phyloP scores from a whole-genome alignment of 1,140 invertebrate genomes.

The Cephus cinctus region DNA sequence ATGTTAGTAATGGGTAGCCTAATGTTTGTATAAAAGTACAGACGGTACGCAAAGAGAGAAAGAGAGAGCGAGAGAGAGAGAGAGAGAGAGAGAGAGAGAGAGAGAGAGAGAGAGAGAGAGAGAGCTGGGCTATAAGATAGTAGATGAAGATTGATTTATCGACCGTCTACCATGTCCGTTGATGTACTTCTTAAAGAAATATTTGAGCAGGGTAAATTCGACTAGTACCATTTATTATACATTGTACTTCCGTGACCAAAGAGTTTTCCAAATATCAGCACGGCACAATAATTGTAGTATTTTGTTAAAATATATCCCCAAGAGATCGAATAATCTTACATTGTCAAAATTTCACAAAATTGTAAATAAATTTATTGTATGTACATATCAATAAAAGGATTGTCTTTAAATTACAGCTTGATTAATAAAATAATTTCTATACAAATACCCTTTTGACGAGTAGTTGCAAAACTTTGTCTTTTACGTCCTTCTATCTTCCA shows the following conservation, averaged over 20 bases:
- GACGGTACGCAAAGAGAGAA: neutral
- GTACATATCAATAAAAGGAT: conserved; percentile 54
- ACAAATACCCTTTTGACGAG: neutral
- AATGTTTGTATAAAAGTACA: conserved; percentile 36
- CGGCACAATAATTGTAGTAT: conserved; percentile 46
- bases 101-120: neutral
- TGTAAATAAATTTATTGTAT: conserved; percentile 53
- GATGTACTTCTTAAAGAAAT: too few relatives aligned
- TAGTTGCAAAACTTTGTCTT: too few relatives aligned
- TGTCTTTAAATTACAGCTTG: conserved; percentile 30
- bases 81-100: neutral
- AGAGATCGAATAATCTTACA: conserved; percentile 29
- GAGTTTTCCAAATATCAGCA: conserved; percentile 37
- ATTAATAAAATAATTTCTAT: conserved; percentile 1
- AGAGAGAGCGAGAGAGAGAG: neutral
- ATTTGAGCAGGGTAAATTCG: conserved; percentile 41
- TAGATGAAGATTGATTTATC: conserved; percentile 7
- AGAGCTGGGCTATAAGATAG: conserved; percentile 12
- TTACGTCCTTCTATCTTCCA: too few relatives aligned
- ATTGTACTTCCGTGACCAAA: conserved; percentile 42
- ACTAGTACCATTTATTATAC: conserved; percentile 36
- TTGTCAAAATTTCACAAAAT: conserved; percentile 28
- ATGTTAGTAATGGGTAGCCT: conserved; percentile 36
- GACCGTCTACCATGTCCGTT: conserved; percentile 19
- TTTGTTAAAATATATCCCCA: conserved; percentile 44